phyloP scores from a whole-genome alignment of 2,888 invertebrate species.

The Marasmarcha lunaedactyla region DNA sequence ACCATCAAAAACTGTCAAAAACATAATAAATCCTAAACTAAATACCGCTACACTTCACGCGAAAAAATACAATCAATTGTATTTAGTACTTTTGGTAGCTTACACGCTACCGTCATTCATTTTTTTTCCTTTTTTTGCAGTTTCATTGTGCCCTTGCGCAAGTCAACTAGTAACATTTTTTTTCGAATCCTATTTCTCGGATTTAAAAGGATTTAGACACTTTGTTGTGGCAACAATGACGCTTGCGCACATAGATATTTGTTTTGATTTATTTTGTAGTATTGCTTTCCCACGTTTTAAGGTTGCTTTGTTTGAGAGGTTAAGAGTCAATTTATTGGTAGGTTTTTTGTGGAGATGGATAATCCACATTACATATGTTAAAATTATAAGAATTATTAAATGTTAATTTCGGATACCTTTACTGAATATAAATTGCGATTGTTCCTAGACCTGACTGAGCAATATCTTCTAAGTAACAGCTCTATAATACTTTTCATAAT shows the following conservation, averaged over 20 bases:
- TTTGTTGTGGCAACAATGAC: conserved; percentile 68
- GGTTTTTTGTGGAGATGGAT: background rate
- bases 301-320: conserved; percentile 11
- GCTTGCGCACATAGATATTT: conserved; percentile 54
- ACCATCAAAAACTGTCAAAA: too few relatives aligned
- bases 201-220: conserved; percentile 67
- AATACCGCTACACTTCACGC: conserved; percentile 24
- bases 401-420: too few relatives aligned
- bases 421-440: too few relatives aligned
- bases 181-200: conserved; percentile 57
- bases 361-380: too few relatives aligned
- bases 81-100: conserved; percentile 57
- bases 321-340: background rate
- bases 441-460: too few relatives aligned
- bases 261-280: conserved; percentile 48
- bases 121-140: conserved; percentile 34
- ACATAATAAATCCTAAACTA: conserved; percentile 12
- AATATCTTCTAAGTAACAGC: too few relatives aligned
- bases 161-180: conserved; percentile 61
- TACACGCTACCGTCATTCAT: conserved; percentile 36
- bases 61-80: conserved; percentile 43
- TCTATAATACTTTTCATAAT: too few relatives aligned
- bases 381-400: too few relatives aligned
- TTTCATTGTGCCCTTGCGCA: conserved; percentile 46
- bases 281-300: conserved; percentile 37